Conservation (phyloP, 1,140 invertebrate genomes). For the Streblospio benedicti region DNA sequence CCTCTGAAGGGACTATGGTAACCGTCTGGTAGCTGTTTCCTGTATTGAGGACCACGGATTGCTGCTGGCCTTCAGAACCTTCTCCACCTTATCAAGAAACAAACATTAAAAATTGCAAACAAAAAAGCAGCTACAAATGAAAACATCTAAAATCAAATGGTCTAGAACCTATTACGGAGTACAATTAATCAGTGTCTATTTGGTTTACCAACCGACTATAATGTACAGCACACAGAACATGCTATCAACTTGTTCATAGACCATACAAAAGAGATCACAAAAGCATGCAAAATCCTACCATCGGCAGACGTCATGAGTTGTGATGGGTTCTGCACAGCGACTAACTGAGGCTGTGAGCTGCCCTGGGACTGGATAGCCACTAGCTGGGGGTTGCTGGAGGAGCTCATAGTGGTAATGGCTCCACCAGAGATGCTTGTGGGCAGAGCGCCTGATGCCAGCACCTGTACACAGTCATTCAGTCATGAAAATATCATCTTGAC, state of each 20-base stretch:
- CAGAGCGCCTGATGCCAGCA: too few relatives aligned
- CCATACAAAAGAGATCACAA: conserved; percentile 6
- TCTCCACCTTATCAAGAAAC: neutral
- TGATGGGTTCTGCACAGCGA: conserved; percentile 7
- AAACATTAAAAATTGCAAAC: neutral
- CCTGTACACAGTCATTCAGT: too few relatives aligned
- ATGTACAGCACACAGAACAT: too few relatives aligned
- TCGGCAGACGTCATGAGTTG: conserved; percentile 4
- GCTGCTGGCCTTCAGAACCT: neutral
- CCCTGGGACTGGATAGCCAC: too few relatives aligned
- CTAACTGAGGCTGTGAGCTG: conserved; percentile 16
- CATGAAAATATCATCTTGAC: too few relatives aligned
- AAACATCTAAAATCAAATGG: conserved; percentile 16
- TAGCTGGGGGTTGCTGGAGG: too few relatives aligned
- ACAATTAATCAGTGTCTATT: neutral
- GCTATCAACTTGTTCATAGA: too few relatives aligned
- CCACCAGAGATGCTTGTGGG: too few relatives aligned
- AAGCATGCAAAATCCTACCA: conserved; percentile 19
- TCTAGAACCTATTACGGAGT: neutral
- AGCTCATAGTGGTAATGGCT: too few relatives aligned
- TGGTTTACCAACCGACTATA: neutral
- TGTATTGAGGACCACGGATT: conserved; percentile 22
- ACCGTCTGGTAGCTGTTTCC: conserved; percentile 63
- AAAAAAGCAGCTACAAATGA: conserved; percentile 15
- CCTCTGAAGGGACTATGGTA: conserved; percentile 74